phyloP scores from a whole-genome alignment of 2,888 invertebrate species.

The Deilephila elpenor region DNA sequence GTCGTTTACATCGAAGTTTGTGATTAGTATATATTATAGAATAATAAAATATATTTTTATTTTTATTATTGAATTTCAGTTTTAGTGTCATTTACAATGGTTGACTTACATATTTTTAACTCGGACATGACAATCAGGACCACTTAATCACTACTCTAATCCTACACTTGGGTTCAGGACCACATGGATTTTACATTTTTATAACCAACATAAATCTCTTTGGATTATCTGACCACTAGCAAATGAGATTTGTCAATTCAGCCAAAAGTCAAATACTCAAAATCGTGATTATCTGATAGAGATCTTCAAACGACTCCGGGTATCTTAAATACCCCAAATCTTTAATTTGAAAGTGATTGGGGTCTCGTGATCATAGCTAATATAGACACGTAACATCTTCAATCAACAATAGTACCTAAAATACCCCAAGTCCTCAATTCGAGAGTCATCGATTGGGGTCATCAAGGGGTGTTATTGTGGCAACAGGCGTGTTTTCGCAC shows the following conservation, averaged over 20 bases:
- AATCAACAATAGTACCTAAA: conserved; percentile 24
- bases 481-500: conserved; percentile 70
- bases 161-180: not conserved
- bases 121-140: too few species aligned
- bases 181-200: not conserved
- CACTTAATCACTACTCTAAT: too few species aligned
- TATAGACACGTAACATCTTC: not conserved
- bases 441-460: conserved; percentile 54
- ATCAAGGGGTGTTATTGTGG: conserved; percentile 54
- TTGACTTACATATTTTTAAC: not conserved
- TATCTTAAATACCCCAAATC: conserved; percentile 40
- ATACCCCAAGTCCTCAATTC: conserved; percentile 48
- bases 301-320: not conserved
- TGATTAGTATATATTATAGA: too few species aligned
- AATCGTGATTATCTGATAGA: not conserved
- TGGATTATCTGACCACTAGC: too few species aligned
- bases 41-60: too few species aligned
- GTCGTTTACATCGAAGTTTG: too few species aligned
- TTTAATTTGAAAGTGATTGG: conserved; percentile 50
- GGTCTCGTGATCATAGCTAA: conserved; percentile 34
- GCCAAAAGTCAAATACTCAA: not conserved
- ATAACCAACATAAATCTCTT: too few species aligned
- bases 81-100: too few species aligned
- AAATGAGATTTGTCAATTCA: not conserved
- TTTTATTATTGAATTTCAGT: too few species aligned